Conservation (phyloP, 2,797 vertebrate genomes). For the Coranthus polyacanthus region DNA sequence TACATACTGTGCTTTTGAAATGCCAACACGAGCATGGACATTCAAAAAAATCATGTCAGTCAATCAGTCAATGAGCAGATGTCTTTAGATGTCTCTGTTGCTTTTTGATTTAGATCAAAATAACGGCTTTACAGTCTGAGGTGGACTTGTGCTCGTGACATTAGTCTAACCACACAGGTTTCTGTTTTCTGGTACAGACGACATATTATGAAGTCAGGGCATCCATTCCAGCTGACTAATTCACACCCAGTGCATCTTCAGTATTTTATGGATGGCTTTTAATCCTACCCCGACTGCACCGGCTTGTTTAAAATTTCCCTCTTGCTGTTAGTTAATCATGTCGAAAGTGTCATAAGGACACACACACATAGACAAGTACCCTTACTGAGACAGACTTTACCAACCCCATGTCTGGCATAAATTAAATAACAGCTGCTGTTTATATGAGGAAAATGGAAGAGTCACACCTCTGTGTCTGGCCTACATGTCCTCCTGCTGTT, state of each 20-base stretch:
- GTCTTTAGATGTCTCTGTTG: too few species aligned
- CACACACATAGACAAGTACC: constrained; percentile 16
- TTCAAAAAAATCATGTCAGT: too few species aligned
- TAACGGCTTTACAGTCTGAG: neutral
- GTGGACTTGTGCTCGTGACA: neutral
- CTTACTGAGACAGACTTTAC: constrained; percentile 2
- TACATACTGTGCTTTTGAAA: too few species aligned
- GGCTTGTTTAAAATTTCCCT: neutral
- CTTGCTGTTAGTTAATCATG: constrained; percentile 11
- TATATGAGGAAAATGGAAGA: constrained; percentile 15
- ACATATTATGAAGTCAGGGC: neutral
- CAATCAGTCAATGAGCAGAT: too few species aligned
- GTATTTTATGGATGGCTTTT: neutral
- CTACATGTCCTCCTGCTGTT: constrained; percentile 33
- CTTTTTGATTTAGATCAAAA: too few species aligned
- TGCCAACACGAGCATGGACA: too few species aligned
- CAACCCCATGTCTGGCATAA: constrained; percentile 13
- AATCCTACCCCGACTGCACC: neutral
- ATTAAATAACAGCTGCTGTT: constrained; percentile 23
- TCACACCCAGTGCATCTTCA: neutral
- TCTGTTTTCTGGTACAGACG: constrained; percentile 1
- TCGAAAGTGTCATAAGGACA: constrained; percentile 8
- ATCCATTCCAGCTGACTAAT: neutral
- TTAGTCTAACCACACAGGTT: constrained; percentile 11
- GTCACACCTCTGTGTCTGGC: constrained; percentile 41